Evolutionary conservation across 2,888 invertebrate species (phyloP).

Genomic region (Chelonus formosanus): DNA sequence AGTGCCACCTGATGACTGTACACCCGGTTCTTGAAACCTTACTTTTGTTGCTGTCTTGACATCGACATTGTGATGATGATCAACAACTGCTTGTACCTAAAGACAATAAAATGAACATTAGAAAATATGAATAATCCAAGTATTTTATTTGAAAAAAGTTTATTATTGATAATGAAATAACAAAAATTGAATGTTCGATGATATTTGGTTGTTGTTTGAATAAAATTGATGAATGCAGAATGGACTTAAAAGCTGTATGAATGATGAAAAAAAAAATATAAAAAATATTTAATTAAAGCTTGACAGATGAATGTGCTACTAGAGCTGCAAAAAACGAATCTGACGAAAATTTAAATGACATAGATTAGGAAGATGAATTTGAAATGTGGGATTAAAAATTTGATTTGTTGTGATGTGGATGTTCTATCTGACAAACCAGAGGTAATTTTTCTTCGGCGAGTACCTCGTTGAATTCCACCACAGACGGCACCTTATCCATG

Average conservation of each 20-base stretch:
- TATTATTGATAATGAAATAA: too few relatives aligned
- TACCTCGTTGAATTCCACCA: constrained; percentile 89
- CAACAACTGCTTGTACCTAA: constrained; percentile 93
- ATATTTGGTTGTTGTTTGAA: too few relatives aligned
- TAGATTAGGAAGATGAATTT: background rate
- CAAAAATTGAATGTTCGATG: too few relatives aligned
- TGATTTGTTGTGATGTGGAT: constrained; percentile 34
- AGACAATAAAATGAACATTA: background rate
- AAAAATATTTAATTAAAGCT: constrained; percentile 12
- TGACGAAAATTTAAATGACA: constrained; percentile 4
- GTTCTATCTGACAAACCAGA: constrained; percentile 73
- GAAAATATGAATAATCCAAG: too few relatives aligned
- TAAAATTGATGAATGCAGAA: too few relatives aligned
- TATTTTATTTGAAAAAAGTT: too few relatives aligned
- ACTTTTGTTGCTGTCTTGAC: constrained; percentile 84
- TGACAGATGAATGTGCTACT: constrained; percentile 12
- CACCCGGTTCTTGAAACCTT: constrained; percentile 81
- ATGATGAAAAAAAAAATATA: constrained; percentile 23
- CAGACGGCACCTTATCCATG: constrained; percentile 77
- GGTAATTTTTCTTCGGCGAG: constrained; percentile 91
- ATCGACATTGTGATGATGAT: constrained; percentile 81
- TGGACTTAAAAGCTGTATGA: background rate
- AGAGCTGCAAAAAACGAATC: background rate
- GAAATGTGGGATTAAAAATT: background rate
- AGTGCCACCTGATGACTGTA: constrained; percentile 52